Evolutionary conservation across 2,113 vertebrate genomes (phyloP).

Genomic region (Plectropomus leopardus): DNA sequence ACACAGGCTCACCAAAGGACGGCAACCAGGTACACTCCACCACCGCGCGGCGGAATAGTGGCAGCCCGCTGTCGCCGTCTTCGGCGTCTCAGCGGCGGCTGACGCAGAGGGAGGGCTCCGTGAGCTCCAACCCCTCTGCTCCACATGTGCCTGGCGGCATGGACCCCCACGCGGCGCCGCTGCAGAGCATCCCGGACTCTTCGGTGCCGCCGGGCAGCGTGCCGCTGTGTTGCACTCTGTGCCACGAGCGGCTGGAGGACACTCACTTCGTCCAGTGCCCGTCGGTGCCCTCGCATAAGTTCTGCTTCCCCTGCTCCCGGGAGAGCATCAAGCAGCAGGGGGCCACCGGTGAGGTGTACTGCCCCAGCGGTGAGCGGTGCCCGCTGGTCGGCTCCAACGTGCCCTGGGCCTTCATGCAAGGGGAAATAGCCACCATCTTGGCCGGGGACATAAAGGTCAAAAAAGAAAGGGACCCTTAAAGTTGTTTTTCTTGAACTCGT

Average conservation of each 20-base stretch:
- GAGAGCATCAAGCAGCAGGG: slow-evolving; percentile 99
- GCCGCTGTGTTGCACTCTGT: slow-evolving; percentile 96
- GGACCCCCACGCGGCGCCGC: slow-evolving; percentile 85
- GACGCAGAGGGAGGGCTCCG: slow-evolving; percentile 87
- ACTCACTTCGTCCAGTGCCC: slow-evolving; percentile 99
- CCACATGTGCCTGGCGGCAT: slow-evolving; percentile 83
- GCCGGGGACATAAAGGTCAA: slow-evolving; percentile 97
- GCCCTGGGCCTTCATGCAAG: slow-evolving; percentile 99
- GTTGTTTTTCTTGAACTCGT: slow-evolving; percentile 55
- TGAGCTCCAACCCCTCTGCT: slow-evolving; percentile 54
- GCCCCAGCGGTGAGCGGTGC: slow-evolving; percentile 96
- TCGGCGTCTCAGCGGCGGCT: slow-evolving; percentile 91
- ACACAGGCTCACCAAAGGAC: slow-evolving; percentile 91
- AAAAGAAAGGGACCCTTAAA: slow-evolving; percentile 97
- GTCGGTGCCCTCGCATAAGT: slow-evolving; percentile 95
- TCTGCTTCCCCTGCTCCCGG: slow-evolving; percentile 98
- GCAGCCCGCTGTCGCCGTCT: slow-evolving; percentile 92
- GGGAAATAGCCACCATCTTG: slow-evolving; percentile 97
- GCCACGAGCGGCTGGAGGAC: slow-evolving; percentile 97
- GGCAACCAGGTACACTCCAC: slow-evolving; percentile 94
- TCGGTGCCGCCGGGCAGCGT: slow-evolving; percentile 88
- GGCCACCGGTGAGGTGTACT: slow-evolving; percentile 96
- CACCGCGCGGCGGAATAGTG: slow-evolving; percentile 89
- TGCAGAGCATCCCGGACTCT: slow-evolving; percentile 93
- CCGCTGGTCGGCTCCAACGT: slow-evolving; percentile 96